Conservation (phyloP, 2,888 invertebrate genomes). For the Campopleginae sp. region DNA sequence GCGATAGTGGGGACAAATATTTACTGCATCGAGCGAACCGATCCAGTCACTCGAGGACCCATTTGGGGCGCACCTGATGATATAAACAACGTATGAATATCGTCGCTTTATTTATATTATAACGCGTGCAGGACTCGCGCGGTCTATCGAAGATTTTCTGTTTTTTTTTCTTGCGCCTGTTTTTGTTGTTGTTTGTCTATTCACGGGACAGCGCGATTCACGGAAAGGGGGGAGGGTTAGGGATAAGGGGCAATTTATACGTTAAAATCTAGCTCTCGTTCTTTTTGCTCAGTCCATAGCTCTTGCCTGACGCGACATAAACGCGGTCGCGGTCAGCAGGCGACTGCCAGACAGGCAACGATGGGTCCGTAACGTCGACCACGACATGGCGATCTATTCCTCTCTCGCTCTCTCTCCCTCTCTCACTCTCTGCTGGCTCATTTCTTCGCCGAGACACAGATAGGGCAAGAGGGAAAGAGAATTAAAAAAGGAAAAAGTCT, state of each 20-base stretch:
- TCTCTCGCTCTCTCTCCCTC: constrained; percentile 33
- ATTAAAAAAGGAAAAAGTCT: constrained; percentile 14
- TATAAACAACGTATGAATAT: not conserved
- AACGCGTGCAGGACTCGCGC: constrained; percentile 1
- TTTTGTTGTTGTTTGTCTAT: not conserved
- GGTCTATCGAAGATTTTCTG: not conserved
- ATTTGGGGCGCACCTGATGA: constrained; percentile 13
- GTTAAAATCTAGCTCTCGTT: constrained; percentile 3
- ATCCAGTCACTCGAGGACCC: constrained; percentile 29
- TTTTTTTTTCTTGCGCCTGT: not conserved
- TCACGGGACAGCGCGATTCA: not conserved
- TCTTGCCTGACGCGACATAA: constrained; percentile 74
- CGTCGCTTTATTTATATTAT: not conserved
- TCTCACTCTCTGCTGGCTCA: constrained; percentile 26
- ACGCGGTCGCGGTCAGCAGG: constrained; percentile 83
- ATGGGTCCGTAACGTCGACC: constrained; percentile 67
- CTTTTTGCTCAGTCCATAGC: constrained; percentile 77
- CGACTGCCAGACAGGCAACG: constrained; percentile 78
- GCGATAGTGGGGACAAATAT: constrained; percentile 22
- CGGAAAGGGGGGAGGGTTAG: constrained; percentile 3
- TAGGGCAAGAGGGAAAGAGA: not conserved
- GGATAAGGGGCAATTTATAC: constrained; percentile 15
- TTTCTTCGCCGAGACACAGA: constrained; percentile 15
- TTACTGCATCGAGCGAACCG: constrained; percentile 25
- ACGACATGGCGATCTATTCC: constrained; percentile 59